These are phyloP conservation scores for Drosophila meridiana DNA, from an alignment of 2,888 invertebrate genomes.

Conservation along the genomic window DNA sequence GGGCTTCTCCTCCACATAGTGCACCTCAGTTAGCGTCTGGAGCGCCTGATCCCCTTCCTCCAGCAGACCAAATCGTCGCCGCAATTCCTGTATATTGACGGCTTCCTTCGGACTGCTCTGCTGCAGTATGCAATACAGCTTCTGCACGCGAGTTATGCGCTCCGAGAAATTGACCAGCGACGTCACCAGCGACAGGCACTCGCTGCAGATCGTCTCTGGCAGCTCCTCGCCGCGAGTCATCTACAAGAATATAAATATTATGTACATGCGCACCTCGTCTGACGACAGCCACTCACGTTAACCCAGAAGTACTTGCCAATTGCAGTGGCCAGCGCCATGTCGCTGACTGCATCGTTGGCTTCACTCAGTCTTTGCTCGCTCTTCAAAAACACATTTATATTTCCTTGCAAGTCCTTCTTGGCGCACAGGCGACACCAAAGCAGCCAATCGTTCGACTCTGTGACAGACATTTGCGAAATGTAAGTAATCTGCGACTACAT, in stretches of 20 bases:
- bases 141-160: conserved; percentile 79
- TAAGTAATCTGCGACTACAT: neutral
- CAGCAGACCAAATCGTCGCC: conserved; percentile 62
- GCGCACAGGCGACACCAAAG: conserved; percentile 81
- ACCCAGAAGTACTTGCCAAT: conserved; percentile 81
- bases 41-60: conserved; percentile 49
- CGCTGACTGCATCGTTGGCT: conserved; percentile 9
- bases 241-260: conserved; percentile 39
- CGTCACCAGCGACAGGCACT: conserved; percentile 76
- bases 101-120: conserved; percentile 44
- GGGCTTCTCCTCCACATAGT: conserved; percentile 66
- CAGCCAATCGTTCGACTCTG: conserved; percentile 55
- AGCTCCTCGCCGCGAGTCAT: conserved; percentile 72
- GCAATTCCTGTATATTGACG: conserved; percentile 54
- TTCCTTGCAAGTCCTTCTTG: conserved; percentile 69
- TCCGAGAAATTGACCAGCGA: conserved; percentile 78
- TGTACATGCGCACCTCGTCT: neutral
- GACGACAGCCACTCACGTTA: conserved; percentile 64
- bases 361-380: conserved; percentile 48
- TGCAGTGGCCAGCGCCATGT: conserved; percentile 69
- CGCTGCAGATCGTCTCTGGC: conserved; percentile 78
- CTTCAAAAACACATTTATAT: conserved; percentile 73
- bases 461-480: conserved; percentile 26
- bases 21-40: conserved; percentile 58
- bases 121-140: conserved; percentile 75